Percentiles rank a stretch among this genome's conserved stretches.
These are phyloP conservation scores for Rhopalosiphum nymphaeae DNA, from an alignment of 2,888 invertebrate genomes.

Conservation along the genomic window DNA sequence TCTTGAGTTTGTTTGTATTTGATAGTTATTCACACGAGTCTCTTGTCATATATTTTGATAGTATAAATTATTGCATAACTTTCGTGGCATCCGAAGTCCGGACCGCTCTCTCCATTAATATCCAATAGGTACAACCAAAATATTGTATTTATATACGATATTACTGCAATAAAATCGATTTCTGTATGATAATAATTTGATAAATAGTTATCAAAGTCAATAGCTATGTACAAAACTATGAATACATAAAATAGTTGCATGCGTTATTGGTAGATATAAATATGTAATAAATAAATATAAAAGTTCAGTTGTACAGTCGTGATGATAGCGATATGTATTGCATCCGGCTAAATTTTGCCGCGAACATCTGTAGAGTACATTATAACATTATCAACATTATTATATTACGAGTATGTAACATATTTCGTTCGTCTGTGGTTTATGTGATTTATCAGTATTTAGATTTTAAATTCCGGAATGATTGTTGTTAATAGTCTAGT, in stretches of 20 bases:
- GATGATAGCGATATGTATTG: background rate
- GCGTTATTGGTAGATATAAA: background rate
- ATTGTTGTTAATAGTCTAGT: no score
- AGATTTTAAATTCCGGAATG: no score
- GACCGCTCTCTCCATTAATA: background rate
- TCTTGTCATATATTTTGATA: background rate
- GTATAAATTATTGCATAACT: background rate
- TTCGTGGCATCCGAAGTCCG: no score
- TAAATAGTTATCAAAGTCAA: background rate
- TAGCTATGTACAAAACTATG: background rate
- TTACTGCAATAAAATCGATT: background rate
- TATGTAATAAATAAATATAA: background rate
- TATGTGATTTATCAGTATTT: no score
- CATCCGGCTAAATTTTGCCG: background rate
- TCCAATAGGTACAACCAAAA: background rate
- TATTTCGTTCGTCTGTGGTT: no score
- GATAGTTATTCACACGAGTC: background rate
- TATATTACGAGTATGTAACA: no score
- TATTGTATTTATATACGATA: background rate
- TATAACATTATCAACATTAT: no score
- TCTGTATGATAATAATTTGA: background rate
- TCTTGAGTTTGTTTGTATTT: background rate
- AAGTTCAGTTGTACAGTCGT: background rate
- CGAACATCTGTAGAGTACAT: background rate
- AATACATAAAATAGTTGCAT: background rate